Evolutionary conservation across 1,140 invertebrate genomes (phyloP), one percentile per base, ranked within the genome.

Genomic region (Pseudomyrmex sp.): DNA sequence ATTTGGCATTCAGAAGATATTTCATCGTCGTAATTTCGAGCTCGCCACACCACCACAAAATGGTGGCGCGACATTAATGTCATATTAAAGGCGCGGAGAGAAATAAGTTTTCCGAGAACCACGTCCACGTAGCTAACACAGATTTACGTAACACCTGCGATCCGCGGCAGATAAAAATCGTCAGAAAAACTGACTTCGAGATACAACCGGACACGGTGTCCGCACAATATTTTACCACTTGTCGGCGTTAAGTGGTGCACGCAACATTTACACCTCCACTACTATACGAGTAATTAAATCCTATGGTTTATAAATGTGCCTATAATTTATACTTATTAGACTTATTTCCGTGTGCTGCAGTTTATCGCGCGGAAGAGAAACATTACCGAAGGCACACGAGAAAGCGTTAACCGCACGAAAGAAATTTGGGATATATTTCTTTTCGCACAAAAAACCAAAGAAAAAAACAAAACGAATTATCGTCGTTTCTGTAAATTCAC

Each of bases 1-100:
- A 87, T 87, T 87, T 68, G 80, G 54, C 72, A 87, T 87, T 87
- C 86, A 69, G 35, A n/a, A 73, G 68, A 84, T 83, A 73, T 75
- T 68, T 56, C 61, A n/a, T 50, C 66, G 68, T 54, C 61, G 68
- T 86, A 86, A 86, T 87, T 87, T 86, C 85, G 77, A 83, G 26
- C 65, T 35, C 35, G 35, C 35, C 35, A 35, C 54, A 26, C 35
- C 58, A 74, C 61, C 56, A 56, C n/a, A 80, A 73, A 77, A 82
- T 75, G 58, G 70, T 80, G 35, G 63, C 48, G 46, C 66, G 73
- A 69, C 80, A 77, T 86, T 86, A 87, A 87, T 54, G 80, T 73
- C 61, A 50, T 65, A 77, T 83, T 87, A 86, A 87, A 86, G 82
- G 58, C 63, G 23, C 56, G 10, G 23, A 20, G 13, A 82, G 18